Evolutionary conservation across 64 coral and sea anemone species (phyloP).

Genomic region (Dendronephthya gigantea): DNA sequence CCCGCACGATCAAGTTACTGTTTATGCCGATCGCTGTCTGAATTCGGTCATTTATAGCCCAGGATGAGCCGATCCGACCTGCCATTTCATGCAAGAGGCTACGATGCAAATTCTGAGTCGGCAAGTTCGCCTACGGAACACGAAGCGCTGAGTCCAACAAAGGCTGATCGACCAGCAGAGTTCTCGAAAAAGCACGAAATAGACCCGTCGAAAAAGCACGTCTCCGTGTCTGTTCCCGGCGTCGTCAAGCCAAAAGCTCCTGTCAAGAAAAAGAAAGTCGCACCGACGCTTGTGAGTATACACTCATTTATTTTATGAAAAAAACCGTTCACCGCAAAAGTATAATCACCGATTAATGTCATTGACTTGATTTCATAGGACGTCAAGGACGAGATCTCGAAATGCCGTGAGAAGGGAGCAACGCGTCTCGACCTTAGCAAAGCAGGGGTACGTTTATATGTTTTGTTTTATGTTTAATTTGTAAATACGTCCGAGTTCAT

Average conservation of each 20-base stretch:
- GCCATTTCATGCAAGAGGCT: background rate
- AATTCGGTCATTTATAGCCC: background rate
- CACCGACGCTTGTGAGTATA: background rate
- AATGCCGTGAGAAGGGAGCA: constrained; percentile 85
- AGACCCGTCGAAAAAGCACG: constrained; percentile 6
- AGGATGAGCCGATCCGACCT: background rate
- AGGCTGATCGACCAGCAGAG: background rate
- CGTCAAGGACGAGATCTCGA: constrained; percentile 87
- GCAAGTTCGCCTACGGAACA: background rate
- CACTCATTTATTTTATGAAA: background rate
- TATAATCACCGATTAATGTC: background rate
- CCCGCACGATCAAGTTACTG: too few species aligned
- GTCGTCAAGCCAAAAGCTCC: background rate
- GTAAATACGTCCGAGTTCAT: background rate
- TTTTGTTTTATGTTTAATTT: background rate
- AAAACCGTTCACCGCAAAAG: background rate
- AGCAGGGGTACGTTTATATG: constrained; percentile 60
- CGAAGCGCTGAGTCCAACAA: background rate
- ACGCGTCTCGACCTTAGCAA: constrained; percentile 84
- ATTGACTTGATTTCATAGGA: constrained; percentile 40
- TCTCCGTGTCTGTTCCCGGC: background rate
- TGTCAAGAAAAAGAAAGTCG: background rate
- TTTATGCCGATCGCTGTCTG: too few species aligned
- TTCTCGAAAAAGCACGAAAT: background rate
- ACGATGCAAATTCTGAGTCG: background rate